A percentile compares a stretch with the other conserved stretches of the same genome.
phyloP scores from a whole-genome alignment of 1,140 invertebrate species.

The Liolophura sinensis region DNA sequence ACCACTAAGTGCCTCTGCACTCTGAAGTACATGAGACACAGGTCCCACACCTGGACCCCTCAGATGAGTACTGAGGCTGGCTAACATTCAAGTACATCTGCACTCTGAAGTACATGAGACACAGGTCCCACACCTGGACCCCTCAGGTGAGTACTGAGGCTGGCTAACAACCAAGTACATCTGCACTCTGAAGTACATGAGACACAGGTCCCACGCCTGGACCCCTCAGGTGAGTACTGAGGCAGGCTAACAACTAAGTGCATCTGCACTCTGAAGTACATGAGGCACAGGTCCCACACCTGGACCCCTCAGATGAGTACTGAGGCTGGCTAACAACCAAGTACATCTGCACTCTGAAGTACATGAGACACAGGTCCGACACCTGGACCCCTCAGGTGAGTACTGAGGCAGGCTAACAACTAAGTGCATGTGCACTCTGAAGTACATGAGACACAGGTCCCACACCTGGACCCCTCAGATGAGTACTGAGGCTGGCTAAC shows the following conservation, averaged over 20 bases:
- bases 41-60: conserved; percentile 60
- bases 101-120: conserved; percentile 66
- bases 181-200: too few relatives aligned
- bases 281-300: conserved; percentile 21
- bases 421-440: conserved; percentile 68
- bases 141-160: conserved; percentile 54
- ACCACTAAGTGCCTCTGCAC: conserved; percentile 67
- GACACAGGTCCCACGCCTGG: too few relatives aligned
- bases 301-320: too few relatives aligned
- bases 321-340: conserved; percentile 62
- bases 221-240: too few relatives aligned
- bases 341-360: conserved; percentile 68
- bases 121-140: conserved; percentile 59
- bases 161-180: background rate
- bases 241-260: conserved; percentile 65
- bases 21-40: conserved; percentile 64
- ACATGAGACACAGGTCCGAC: conserved; percentile 58
- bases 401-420: conserved; percentile 57
- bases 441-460: conserved; percentile 62
- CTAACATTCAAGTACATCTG: conserved; percentile 67
- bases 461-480: conserved; percentile 62
- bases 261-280: conserved; percentile 66
- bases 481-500: conserved; percentile 56
- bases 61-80: conserved; percentile 54
- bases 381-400: conserved; percentile 62